Conservation (phyloP, 2,888 invertebrate species). For the Acleris emargana region DNA sequence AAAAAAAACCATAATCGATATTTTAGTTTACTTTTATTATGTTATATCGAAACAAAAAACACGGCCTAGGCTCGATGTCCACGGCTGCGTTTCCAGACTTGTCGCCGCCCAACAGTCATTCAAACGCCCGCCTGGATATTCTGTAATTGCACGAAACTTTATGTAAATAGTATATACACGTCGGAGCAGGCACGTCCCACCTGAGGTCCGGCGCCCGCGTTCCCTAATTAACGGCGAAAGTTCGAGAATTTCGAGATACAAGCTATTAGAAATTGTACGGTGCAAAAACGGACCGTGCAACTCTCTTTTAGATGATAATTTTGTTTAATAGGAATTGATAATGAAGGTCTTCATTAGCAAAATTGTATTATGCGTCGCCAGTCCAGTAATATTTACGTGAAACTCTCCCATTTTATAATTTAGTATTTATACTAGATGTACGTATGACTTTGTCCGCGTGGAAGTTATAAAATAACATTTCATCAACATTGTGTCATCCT, state of each 20-base stretch:
- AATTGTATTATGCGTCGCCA: neutral
- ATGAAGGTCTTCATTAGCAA: slow-evolving; percentile 21
- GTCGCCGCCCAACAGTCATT: slow-evolving; percentile 38
- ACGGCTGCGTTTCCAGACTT: neutral
- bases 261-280: slow-evolving; percentile 56
- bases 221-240: slow-evolving; percentile 70
- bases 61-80: neutral
- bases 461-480: too few relatives aligned
- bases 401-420: neutral
- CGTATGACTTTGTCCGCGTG: too few relatives aligned
- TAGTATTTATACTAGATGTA: too few relatives aligned
- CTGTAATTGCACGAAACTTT: slow-evolving; percentile 63
- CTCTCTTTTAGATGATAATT: slow-evolving; percentile 33
- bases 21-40: too few relatives aligned
- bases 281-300: slow-evolving; percentile 35
- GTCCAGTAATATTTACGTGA: neutral
- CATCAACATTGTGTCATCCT: too few relatives aligned
- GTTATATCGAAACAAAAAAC: neutral
- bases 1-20: too few relatives aligned
- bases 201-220: slow-evolving; percentile 57
- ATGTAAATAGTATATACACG: slow-evolving; percentile 67
- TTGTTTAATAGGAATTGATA: slow-evolving; percentile 28
- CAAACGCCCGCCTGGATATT: slow-evolving; percentile 39
- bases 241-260: slow-evolving; percentile 53
- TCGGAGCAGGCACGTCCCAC: slow-evolving; percentile 61